A percentile compares a stretch with the other conserved stretches of the same genome.
These are phyloP conservation scores for Biston betularia DNA, from an alignment of 2,888 invertebrate species.

Conservation along the genomic window DNA sequence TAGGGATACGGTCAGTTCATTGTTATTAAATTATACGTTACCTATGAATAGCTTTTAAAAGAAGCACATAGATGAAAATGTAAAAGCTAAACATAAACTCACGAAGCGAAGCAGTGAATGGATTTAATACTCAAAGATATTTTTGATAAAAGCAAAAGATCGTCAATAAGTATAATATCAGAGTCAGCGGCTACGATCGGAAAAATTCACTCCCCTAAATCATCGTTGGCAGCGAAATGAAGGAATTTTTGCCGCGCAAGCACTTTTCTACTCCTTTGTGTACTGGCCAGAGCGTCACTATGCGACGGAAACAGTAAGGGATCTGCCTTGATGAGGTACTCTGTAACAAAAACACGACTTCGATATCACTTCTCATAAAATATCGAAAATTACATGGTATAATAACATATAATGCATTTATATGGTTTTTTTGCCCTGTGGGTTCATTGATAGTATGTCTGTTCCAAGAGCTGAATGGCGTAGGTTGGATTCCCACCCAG, in stretches of 20 bases:
- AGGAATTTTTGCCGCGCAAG: slow-evolving; percentile 50
- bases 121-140: slow-evolving; percentile 14
- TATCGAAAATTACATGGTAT: too few relatives aligned
- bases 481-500: too few relatives aligned
- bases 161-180: slow-evolving; percentile 58
- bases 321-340: background rate
- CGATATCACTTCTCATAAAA: background rate
- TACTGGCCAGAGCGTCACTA: slow-evolving; percentile 35
- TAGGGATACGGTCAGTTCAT: too few relatives aligned
- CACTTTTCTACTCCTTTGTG: slow-evolving; percentile 47
- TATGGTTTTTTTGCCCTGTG: too few relatives aligned
- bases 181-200: slow-evolving; percentile 47
- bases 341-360: background rate
- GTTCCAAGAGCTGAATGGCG: too few relatives aligned
- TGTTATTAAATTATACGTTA: too few relatives aligned
- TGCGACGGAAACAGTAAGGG: slow-evolving; percentile 10
- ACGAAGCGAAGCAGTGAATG: slow-evolving; percentile 22
- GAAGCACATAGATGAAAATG: slow-evolving; percentile 4
- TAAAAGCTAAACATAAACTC: slow-evolving; percentile 2
- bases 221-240: slow-evolving; percentile 60
- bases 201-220: slow-evolving; percentile 69
- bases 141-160: slow-evolving; percentile 27
- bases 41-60: background rate
- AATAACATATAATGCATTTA: too few relatives aligned
- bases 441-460: too few relatives aligned